Evolutionary conservation across 2,888 invertebrate genomes (phyloP).

Genomic region (Plebejus argus): DNA sequence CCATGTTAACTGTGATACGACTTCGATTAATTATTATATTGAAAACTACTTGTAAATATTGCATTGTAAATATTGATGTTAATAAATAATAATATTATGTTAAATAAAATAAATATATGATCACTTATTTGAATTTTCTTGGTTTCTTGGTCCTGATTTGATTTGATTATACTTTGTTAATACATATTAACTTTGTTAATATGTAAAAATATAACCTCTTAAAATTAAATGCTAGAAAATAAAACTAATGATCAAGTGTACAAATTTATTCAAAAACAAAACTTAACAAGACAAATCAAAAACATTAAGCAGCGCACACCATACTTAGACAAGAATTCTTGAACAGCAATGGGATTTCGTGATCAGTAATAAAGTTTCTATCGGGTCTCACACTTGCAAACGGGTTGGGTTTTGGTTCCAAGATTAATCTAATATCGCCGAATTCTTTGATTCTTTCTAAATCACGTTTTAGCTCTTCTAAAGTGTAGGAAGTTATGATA

Average conservation of each 20-base stretch:
- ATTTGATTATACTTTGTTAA: too few relatives aligned
- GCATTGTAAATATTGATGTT: slow-evolving; percentile 23
- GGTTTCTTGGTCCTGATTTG: too few relatives aligned
- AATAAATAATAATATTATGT: neutral
- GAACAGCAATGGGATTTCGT: slow-evolving; percentile 85
- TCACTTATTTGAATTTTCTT: neutral
- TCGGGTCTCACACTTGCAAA: slow-evolving; percentile 86
- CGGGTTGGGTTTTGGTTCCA: slow-evolving; percentile 81
- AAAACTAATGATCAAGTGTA: neutral
- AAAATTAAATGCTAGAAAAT: neutral
- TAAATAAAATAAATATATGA: neutral
- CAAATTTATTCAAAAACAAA: slow-evolving; percentile 15
- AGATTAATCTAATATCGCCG: slow-evolving; percentile 74
- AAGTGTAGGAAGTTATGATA: slow-evolving; percentile 84
- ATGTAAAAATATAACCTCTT: neutral
- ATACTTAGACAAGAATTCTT: slow-evolving; percentile 85
- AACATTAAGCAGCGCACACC: slow-evolving; percentile 57
- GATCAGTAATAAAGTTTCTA: slow-evolving; percentile 87
- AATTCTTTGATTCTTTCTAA: slow-evolving; percentile 78
- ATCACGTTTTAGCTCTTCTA: slow-evolving; percentile 84
- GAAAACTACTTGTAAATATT: slow-evolving; percentile 5
- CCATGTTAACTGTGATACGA: slow-evolving; percentile 27
- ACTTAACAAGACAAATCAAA: slow-evolving; percentile 28
- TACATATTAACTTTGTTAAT: too few relatives aligned
- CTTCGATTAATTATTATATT: slow-evolving; percentile 2